Conservation (phyloP, 2,797 vertebrate genomes). For the Sebastes miniatus region DNA sequence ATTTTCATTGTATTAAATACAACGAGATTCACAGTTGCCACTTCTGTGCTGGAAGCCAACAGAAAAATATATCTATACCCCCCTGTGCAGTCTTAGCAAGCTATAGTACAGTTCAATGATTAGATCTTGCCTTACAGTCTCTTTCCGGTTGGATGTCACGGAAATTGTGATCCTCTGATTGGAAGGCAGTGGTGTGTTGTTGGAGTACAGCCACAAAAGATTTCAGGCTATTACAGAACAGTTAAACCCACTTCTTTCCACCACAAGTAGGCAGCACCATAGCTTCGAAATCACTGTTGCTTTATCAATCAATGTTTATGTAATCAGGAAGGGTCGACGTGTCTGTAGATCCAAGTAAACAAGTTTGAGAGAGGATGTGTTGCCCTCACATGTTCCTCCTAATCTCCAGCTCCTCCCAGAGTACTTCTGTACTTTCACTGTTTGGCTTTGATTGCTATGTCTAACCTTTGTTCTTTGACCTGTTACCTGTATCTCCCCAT, state of each 20-base stretch:
- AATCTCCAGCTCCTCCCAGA: neutral
- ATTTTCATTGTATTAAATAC: too few species aligned
- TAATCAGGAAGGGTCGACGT: neutral
- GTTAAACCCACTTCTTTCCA: neutral
- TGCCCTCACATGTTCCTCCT: neutral
- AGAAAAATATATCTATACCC: too few species aligned
- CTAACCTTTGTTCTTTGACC: neutral
- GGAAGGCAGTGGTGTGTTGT: conserved; percentile 10
- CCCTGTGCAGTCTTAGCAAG: too few species aligned
- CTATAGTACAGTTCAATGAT: too few species aligned
- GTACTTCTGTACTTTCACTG: neutral
- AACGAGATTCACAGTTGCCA: too few species aligned
- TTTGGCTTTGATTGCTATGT: neutral
- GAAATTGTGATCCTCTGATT: conserved; percentile 54
- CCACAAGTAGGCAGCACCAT: neutral
- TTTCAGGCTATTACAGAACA: neutral
- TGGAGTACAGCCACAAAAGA: conserved; percentile 4
- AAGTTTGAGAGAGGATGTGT: neutral
- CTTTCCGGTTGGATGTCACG: conserved; percentile 62
- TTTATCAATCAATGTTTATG: neutral
- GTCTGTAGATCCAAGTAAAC: neutral
- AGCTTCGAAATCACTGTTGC: neutral
- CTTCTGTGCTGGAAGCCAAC: too few species aligned
- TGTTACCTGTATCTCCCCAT: too few species aligned
- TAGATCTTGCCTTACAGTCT: too few species aligned